Conservation (phyloP, 1,140 invertebrate species). For the Sminthurides bifidus region DNA sequence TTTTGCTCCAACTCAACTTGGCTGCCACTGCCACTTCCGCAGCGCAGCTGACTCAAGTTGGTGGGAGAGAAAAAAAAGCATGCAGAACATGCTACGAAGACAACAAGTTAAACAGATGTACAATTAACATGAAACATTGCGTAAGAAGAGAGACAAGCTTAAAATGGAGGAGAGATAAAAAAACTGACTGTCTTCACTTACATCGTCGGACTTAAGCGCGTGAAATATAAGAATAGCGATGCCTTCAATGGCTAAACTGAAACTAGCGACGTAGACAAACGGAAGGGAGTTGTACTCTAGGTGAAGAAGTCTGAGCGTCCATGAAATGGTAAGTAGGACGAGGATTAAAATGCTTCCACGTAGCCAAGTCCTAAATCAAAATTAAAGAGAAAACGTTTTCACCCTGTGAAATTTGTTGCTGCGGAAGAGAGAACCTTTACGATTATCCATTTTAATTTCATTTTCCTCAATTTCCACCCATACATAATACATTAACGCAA, state of each 20-base stretch:
- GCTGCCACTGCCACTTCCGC: no score
- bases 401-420: neutral
- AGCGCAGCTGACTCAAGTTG: no score
- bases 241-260: conserved; percentile 26
- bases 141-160: neutral
- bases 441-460: no score
- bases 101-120: no score
- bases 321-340: conserved; percentile 27
- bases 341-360: conserved; percentile 31
- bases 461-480: no score
- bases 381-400: conserved; percentile 9
- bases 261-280: conserved; percentile 24
- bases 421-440: neutral
- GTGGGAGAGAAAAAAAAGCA: no score
- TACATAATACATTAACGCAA: no score
- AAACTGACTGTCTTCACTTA: conserved; percentile 7
- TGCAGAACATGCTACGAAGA: no score
- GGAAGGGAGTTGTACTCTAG: conserved; percentile 26
- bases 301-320: conserved; percentile 30
- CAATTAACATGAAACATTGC: no score
- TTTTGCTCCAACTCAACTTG: no score
- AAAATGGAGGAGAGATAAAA: neutral
- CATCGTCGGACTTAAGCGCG: conserved; percentile 31
- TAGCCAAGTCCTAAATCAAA: conserved; percentile 28
- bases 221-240: conserved; percentile 30